Conservation (phyloP, 2,888 invertebrate genomes). For the Diplolepis rosae region DNA sequence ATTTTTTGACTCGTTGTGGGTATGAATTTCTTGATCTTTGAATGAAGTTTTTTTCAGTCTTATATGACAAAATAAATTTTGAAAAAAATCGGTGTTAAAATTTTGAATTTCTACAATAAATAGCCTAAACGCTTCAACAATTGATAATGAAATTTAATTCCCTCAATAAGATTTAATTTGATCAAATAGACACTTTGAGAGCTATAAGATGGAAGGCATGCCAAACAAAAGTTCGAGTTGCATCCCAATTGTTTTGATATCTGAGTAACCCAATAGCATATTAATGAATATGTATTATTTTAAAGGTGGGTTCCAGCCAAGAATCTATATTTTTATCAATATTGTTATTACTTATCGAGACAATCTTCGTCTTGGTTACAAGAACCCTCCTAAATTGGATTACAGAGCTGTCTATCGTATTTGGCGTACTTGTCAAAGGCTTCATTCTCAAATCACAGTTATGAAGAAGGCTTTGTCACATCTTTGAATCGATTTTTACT, state of each 20-base stretch:
- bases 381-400: not conserved
- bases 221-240: not conserved
- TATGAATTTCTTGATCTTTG: too few species aligned
- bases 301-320: not conserved
- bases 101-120: too few species aligned
- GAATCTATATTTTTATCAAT: not conserved
- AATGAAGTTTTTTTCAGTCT: too few species aligned
- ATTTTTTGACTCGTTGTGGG: too few species aligned
- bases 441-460: constrained; percentile 1
- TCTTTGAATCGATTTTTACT: not conserved
- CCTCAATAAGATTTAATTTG: too few species aligned
- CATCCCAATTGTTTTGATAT: not conserved
- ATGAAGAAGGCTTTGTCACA: not conserved
- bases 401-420: constrained; percentile 22
- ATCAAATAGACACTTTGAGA: too few species aligned
- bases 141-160: too few species aligned
- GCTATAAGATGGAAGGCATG: too few species aligned
- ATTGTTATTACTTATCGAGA: not conserved
- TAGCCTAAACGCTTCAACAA: too few species aligned
- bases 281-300: not conserved
- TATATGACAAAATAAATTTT: too few species aligned
- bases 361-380: not conserved
- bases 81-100: too few species aligned
- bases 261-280: not conserved
- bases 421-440: constrained; percentile 36